phyloP scores from a whole-genome alignment of 2,797 vertebrate species.

The Helarctos malayanus region DNA sequence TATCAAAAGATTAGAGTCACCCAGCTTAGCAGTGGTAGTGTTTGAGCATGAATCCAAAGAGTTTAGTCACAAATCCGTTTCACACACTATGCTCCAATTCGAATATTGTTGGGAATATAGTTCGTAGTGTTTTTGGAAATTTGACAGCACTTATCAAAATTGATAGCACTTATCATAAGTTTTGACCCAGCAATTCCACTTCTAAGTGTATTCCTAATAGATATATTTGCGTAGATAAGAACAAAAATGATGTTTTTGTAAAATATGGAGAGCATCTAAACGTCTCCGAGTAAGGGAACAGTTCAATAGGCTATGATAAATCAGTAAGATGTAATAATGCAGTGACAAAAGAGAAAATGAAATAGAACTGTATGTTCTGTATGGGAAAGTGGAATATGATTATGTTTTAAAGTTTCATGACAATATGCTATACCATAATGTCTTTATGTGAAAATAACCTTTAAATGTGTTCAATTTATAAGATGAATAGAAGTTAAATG shows the following conservation, averaged over 20 bases:
- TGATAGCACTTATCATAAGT: background rate
- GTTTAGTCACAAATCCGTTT: background rate
- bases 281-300: background rate
- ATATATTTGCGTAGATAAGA: background rate
- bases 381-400: background rate
- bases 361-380: background rate
- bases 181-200: background rate
- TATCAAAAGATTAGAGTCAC: background rate
- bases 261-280: background rate
- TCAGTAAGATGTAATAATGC: background rate
- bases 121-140: background rate
- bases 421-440: background rate
- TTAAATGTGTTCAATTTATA: background rate
- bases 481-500: background rate
- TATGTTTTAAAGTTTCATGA: background rate
- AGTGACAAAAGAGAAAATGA: background rate
- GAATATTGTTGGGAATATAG: background rate
- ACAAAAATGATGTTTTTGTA: background rate
- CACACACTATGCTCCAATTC: background rate
- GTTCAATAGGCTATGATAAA: background rate
- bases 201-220: background rate
- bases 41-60: background rate
- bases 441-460: background rate
- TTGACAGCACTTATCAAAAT: background rate
- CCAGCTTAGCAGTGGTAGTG: background rate